Conservation (phyloP, 2,888 invertebrate species). For the Omphaloscelis lunosa region DNA sequence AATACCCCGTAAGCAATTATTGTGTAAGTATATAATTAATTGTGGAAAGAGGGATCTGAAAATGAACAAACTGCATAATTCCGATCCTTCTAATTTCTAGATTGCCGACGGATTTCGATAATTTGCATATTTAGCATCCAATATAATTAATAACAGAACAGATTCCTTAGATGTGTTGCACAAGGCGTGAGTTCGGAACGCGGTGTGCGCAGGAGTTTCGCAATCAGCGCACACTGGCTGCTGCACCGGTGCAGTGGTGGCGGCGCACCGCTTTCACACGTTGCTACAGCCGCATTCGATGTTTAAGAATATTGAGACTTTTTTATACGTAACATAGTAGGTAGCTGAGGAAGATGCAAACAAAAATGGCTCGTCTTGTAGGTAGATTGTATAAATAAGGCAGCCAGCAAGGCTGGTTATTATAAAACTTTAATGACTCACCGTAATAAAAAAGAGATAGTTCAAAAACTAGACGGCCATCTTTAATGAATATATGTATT, state of each 20-base stretch:
- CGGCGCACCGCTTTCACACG: slow-evolving; percentile 63
- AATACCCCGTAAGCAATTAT: too few relatives aligned
- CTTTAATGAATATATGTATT: too few relatives aligned
- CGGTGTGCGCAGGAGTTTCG: slow-evolving; percentile 57
- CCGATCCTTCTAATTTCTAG: slow-evolving; percentile 15
- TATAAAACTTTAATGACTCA: not conserved
- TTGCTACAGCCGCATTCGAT: slow-evolving; percentile 28
- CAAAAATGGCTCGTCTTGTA: not conserved
- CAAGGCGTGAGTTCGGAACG: slow-evolving; percentile 58
- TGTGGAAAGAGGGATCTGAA: too few relatives aligned
- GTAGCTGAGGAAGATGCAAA: not conserved
- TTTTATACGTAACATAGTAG: not conserved
- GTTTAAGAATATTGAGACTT: slow-evolving; percentile 27
- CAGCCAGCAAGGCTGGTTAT: not conserved
- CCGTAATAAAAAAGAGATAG: not conserved
- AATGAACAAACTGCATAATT: not conserved
- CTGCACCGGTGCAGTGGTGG: slow-evolving; percentile 46
- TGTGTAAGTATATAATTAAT: too few relatives aligned
- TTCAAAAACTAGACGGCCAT: too few relatives aligned
- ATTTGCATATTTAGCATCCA: slow-evolving; percentile 33
- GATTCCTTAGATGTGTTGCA: slow-evolving; percentile 59
- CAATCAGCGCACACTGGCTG: slow-evolving; percentile 57
- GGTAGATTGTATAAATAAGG: too few relatives aligned
- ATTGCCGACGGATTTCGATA: slow-evolving; percentile 1
- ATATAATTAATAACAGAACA: slow-evolving; percentile 48